Base-by-base conservation (phyloP, 2,888 invertebrate genomes). In the Polyommatus iphigenia region DNA sequence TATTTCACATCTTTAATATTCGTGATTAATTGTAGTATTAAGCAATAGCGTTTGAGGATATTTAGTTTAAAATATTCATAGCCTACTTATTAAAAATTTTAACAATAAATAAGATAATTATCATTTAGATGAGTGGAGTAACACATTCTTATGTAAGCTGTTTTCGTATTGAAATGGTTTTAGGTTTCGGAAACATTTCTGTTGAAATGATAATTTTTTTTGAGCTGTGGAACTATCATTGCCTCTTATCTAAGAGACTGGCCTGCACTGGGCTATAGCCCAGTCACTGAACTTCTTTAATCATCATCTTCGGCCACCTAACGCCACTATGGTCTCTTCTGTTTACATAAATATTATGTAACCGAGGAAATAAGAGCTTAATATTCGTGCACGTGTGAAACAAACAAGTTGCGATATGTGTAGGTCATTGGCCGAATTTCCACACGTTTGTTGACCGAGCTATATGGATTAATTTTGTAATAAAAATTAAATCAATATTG, bases 41-140 rank as follows among this genome's bases (percentile, higher is more conserved):
- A 13, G 62, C 62, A 62, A 62, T 24, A 62, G 20, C 20, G 20
- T 10, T 54, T 62, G 62, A 8, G 0, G 62, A 20, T 20, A 67
- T 67, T 67, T 15, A 29, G 67, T 32, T 67, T 67, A 67, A 67
- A 67, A 32, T 67, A 67, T 67, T 67, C 67, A 67, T 67, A 67
- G 29, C 29, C 67, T 32, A 67, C 67, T 29, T 18, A 67, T 18
- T 15, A 29, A 29, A 24, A 67, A 32, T 2, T 2, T 32, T 32
- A 29, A 32, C 67, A n/a, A 29, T 62, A 24, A 18, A 32, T 67
- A 67, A 67, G 67, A 67, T 32, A 32, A 32, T 67, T 67, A 67
- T 67, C 67, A 29, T 67, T 67, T 32, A 67, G 18, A 32, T 7
- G 29, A 32, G 32, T 67, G 15, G 29, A 67, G 67, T 32, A 32